A percentile compares a stretch with the other conserved stretches of the same genome.
phyloP scores from a whole-genome alignment of 2,113 vertebrate genomes.

The Chrysochloris asiatica region DNA sequence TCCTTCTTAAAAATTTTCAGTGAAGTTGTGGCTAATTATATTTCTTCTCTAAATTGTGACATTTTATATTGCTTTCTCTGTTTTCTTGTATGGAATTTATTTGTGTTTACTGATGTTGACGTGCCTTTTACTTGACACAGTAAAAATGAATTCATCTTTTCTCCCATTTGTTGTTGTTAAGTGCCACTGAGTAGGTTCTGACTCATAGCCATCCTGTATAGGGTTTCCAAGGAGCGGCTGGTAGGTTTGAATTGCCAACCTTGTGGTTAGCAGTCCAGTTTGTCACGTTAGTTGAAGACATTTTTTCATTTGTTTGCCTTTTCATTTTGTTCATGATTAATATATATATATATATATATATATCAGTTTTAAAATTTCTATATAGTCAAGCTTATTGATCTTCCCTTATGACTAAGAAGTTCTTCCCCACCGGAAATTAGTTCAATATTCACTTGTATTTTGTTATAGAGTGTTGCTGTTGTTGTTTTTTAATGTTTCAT shows the following conservation, averaged over 20 bases:
- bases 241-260: no score
- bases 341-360: neutral
- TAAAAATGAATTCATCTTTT: slow-evolving; percentile 10
- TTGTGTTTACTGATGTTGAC: slow-evolving; percentile 36
- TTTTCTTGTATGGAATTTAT: slow-evolving; percentile 50
- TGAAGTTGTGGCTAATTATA: neutral
- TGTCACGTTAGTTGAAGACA: slow-evolving; percentile 23
- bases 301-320: slow-evolving; percentile 47
- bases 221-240: no score
- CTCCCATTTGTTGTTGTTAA: no score
- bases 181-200: no score
- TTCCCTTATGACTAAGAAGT: neutral
- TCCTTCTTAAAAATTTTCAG: neutral
- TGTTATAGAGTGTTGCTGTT: neutral
- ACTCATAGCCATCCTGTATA: no score
- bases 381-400: slow-evolving; percentile 27
- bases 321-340: slow-evolving; percentile 19
- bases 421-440: slow-evolving; percentile 26
- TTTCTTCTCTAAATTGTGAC: slow-evolving; percentile 37
- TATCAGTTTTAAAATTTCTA: neutral
- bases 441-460: slow-evolving; percentile 32
- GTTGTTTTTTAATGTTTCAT: neutral
- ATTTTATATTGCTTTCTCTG: slow-evolving; percentile 19
- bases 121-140: slow-evolving; percentile 3
- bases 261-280: neutral